Conservation (phyloP, 2,797 vertebrate species). For the Chanos chanos region DNA sequence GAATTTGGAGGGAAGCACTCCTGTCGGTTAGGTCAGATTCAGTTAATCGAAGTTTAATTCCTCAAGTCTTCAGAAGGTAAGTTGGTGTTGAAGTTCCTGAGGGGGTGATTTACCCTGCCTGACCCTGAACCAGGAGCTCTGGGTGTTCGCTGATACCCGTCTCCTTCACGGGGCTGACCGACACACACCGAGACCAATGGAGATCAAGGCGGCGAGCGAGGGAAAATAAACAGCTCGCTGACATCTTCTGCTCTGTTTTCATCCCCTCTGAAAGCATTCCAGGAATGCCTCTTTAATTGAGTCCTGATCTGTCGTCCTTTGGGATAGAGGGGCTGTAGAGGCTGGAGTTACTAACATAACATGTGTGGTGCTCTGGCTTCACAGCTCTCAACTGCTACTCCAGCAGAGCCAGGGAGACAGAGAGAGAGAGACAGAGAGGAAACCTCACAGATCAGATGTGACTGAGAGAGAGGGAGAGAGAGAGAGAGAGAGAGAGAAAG, state of each 20-base stretch:
- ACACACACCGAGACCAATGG: conserved; percentile 66
- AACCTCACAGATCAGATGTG: too few relatives aligned
- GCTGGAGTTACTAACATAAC: conserved; percentile 71
- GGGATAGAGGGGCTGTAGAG: conserved; percentile 33
- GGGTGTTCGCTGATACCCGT: conserved; percentile 43
- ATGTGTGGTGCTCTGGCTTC: conserved; percentile 43
- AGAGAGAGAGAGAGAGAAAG: too few relatives aligned
- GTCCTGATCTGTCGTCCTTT: conserved; percentile 65
- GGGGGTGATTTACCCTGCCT: conserved; percentile 27
- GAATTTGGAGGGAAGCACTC: conserved; percentile 27
- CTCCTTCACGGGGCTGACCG: conserved; percentile 63
- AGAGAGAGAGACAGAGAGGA: too few relatives aligned
- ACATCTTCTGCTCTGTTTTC: conserved; percentile 61
- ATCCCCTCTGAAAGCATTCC: conserved; percentile 71
- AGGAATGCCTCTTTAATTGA: conserved; percentile 73
- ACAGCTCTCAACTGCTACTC: neutral
- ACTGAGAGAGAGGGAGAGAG: conserved; percentile 50
- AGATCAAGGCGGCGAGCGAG: conserved; percentile 67
- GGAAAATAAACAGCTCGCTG: conserved; percentile 55
- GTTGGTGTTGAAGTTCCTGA: conserved; percentile 1
- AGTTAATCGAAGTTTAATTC: conserved; percentile 1
- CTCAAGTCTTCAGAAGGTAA: neutral
- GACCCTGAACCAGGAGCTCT: neutral
- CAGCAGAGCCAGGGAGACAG: conserved; percentile 52
- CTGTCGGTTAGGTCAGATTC: neutral